Evolutionary conservation across 2,888 invertebrate genomes (phyloP).

Genomic region (Smittia sp.): DNA sequence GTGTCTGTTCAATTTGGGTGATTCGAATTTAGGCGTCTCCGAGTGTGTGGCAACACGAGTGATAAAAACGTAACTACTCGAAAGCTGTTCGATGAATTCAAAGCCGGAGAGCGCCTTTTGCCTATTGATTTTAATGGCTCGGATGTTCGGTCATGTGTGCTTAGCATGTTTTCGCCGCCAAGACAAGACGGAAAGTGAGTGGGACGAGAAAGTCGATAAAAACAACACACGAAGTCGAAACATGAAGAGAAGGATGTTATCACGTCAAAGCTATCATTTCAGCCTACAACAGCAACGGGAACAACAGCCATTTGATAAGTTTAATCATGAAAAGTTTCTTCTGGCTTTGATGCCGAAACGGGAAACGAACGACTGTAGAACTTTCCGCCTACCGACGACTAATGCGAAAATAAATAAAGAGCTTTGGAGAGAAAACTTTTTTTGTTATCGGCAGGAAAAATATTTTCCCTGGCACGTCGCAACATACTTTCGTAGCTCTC

Average conservation of each 20-base stretch:
- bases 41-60: neutral
- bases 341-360: neutral
- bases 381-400: neutral
- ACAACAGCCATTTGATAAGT: neutral
- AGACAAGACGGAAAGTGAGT: neutral
- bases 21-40: neutral
- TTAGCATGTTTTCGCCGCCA: neutral
- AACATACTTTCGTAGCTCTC: neutral
- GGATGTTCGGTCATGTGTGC: constrained; percentile 4
- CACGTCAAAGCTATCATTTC: constrained; percentile 1
- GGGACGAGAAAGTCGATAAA: neutral
- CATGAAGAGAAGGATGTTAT: neutral
- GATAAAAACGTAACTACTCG: neutral
- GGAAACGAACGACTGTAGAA: neutral
- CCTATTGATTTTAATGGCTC: constrained; percentile 1
- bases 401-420: constrained; percentile 3
- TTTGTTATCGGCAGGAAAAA: neutral
- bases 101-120: neutral
- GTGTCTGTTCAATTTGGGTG: neutral
- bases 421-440: neutral
- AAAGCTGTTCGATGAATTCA: neutral
- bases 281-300: neutral
- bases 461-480: neutral
- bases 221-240: neutral
- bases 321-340: neutral